These are phyloP conservation scores for Sebastes matsubarae DNA, from an alignment of 2,797 vertebrate species.

Conservation along the genomic window DNA sequence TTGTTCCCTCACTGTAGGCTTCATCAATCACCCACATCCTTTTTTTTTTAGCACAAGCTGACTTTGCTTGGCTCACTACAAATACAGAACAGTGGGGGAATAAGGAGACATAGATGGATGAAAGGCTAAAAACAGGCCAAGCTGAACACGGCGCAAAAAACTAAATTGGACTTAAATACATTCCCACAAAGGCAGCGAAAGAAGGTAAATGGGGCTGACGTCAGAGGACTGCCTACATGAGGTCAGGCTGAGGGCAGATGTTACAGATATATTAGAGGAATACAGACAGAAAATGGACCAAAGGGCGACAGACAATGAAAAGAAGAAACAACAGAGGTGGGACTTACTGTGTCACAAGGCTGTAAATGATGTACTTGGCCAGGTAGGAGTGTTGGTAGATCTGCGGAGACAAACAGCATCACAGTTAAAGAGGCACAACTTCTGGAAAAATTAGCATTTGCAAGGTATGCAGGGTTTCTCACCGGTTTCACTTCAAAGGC, in stretches of 20 bases:
- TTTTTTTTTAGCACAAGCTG: conserved; percentile 50
- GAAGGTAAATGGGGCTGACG: conserved; percentile 29
- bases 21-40: conserved; percentile 63
- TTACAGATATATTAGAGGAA: background rate
- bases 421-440: background rate
- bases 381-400: conserved; percentile 91
- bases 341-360: conserved; percentile 93
- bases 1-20: conserved; percentile 28
- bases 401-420: conserved; percentile 75
- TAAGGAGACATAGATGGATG: conserved; percentile 63
- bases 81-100: conserved; percentile 51
- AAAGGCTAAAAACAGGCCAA: conserved; percentile 54
- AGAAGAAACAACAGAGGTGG: background rate
- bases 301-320: background rate
- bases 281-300: background rate
- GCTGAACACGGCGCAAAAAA: background rate
- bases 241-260: conserved; percentile 17
- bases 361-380: conserved; percentile 95
- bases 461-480: conserved; percentile 71
- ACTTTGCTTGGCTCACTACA: conserved; percentile 44
- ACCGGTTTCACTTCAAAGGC: conserved; percentile 92
- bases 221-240: conserved; percentile 4
- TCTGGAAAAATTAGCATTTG: background rate
- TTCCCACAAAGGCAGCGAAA: conserved; percentile 31
- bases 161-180: conserved; percentile 24